A percentile compares a stretch with the other conserved stretches of the same genome.
These are phyloP conservation scores for Melanotus villosus DNA, from an alignment of 2,888 invertebrate species.

Conservation along the genomic window DNA sequence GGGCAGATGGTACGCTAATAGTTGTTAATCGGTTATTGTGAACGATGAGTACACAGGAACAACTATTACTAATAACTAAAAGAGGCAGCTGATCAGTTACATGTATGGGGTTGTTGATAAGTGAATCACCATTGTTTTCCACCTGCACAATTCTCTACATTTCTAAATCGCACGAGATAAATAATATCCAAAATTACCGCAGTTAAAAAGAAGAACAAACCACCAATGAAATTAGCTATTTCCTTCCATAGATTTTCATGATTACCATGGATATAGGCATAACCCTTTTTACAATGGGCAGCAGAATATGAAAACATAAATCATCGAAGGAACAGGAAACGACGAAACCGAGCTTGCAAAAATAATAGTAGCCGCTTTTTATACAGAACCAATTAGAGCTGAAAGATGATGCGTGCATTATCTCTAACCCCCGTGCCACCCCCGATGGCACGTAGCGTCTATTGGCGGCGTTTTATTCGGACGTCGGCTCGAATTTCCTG, in stretches of 20 bases:
- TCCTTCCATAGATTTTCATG: background rate
- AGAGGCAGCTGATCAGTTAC: conserved; percentile 45
- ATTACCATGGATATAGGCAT: conserved; percentile 1
- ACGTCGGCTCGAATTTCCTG: conserved; percentile 68
- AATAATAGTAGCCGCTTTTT: conserved; percentile 58
- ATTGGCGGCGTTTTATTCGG: conserved; percentile 65
- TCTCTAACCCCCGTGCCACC: conserved; percentile 44
- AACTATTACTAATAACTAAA: conserved; percentile 21
- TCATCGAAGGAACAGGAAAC: conserved; percentile 49
- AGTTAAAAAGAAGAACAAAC: too few relatives aligned
- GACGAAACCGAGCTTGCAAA: conserved; percentile 58
- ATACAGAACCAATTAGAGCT: conserved; percentile 64
- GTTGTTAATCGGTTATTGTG: conserved; percentile 46
- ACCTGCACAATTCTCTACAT: conserved; percentile 41
- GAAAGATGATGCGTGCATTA: conserved; percentile 65
- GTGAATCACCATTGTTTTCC: conserved; percentile 45
- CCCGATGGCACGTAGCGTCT: conserved; percentile 35
- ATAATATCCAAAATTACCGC: too few relatives aligned
- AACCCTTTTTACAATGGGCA: conserved; percentile 35
- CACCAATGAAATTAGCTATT: background rate
- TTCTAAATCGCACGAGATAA: too few relatives aligned
- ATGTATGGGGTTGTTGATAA: too few relatives aligned
- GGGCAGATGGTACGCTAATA: conserved; percentile 50
- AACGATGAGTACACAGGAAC: conserved; percentile 30
- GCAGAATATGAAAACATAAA: conserved; percentile 40